Percentiles rank a stretch among this genome's conserved stretches.
Conservation (phyloP, 2,113 vertebrate genomes). For the Hippocampus guttulatus region DNA sequence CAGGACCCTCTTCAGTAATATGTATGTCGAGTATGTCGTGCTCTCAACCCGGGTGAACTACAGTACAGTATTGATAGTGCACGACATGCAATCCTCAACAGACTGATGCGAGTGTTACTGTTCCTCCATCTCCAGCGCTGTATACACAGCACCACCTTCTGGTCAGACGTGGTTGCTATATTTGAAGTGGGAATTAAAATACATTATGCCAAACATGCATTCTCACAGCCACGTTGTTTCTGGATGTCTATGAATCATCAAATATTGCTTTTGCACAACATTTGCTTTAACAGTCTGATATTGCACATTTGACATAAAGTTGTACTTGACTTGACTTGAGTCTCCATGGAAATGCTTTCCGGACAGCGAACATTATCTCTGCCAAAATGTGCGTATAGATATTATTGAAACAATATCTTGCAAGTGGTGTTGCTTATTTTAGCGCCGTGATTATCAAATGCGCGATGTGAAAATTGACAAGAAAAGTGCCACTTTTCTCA, state of each 20-base stretch:
- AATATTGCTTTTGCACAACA: neutral
- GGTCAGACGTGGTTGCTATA: neutral
- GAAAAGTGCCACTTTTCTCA: slow-evolving; percentile 5
- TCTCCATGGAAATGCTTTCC: neutral
- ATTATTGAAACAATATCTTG: neutral
- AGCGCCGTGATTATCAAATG: neutral
- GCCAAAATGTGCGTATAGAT: neutral
- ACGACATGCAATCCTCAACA: slow-evolving; percentile 3
- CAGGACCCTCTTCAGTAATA: neutral
- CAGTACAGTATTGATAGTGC: slow-evolving; percentile 17
- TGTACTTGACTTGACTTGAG: too few relatives aligned
- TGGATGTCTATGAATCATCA: neutral
- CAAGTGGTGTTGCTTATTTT: neutral
- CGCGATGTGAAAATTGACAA: neutral
- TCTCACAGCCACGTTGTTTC: neutral
- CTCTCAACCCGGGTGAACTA: slow-evolving; percentile 23
- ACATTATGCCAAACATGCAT: neutral
- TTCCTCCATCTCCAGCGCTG: neutral
- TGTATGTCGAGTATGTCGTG: neutral
- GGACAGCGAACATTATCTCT: neutral
- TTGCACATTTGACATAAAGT: too few relatives aligned
- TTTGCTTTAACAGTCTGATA: neutral
- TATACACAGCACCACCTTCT: slow-evolving; percentile 23
- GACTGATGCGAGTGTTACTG: neutral
- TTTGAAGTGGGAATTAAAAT: neutral